Base-by-base conservation (phyloP, 30 jellyfish, hydroid and myxozoan genomes). In the Turritopsis dohrnii region DNA sequence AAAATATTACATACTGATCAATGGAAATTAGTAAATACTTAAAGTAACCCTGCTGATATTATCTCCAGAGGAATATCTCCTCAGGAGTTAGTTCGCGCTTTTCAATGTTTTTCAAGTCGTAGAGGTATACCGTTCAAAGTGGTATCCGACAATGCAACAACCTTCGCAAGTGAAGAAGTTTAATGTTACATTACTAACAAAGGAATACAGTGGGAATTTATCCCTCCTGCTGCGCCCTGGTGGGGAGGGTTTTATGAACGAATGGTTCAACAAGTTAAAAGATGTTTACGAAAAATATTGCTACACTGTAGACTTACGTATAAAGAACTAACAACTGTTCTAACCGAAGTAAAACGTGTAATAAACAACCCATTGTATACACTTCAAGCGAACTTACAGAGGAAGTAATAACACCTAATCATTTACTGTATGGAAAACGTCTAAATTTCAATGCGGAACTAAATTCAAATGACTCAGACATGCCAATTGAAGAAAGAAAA, bases 231-330 rank as follows among this genome's bases (percentile, higher is more conserved):
- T 30, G 73, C 90, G n/a, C 89, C 95, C 17, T 87, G 95, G 95
- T 74, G 84, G 87, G 90, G 95, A 22, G 90, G 95, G 20, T 54
- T 71, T 28, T 74, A 53, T 65, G 90, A 87, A 29, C 54, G 90
- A 0, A 5, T 87, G 84, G 84, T 81, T 18, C 88, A 86, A 1
- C 7, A 30, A 13, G 89, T 86, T 19, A 80, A 86, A 53, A 72
- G 89, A 54, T 29, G 85, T 27, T 30, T 86, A 16, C 20, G 66
- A 8, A 86, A 86, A 74, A 52, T 53, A 23, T 41, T 86, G 26
- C 28, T 41, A 21, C 71, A 81, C 28, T 72, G 89, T 18, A 80
- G 29, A 29, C 66, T 80, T 28, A 30, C 93, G 18, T 30, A n/a
- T 28, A 31, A 53, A 26, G 95, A 80, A 76, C 66, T 86, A 65